Conservation (phyloP, 2,888 invertebrate species). For the Hypsopygia costalis region DNA sequence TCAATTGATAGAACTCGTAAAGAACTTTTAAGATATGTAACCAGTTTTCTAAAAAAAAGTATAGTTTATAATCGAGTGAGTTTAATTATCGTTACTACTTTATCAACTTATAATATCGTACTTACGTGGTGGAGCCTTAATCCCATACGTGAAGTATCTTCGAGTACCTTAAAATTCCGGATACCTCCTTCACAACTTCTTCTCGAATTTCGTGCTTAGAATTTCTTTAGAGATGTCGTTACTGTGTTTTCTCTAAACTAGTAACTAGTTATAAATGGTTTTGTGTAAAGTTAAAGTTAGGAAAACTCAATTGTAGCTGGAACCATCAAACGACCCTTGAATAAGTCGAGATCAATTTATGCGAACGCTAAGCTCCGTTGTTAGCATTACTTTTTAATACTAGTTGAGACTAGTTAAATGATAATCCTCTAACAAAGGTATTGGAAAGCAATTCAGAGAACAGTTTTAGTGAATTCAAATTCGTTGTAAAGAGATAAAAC, state of each 20-base stretch:
- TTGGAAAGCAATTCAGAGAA: not conserved
- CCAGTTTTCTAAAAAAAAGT: no score
- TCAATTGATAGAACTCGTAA: no score
- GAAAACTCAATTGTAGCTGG: conserved; percentile 9
- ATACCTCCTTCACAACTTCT: not conserved
- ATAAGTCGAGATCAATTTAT: conserved; percentile 4
- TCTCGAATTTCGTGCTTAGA: not conserved
- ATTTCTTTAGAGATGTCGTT: not conserved
- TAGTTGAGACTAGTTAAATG: not conserved
- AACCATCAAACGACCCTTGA: conserved; percentile 6
- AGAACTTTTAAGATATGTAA: no score
- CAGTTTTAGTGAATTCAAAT: no score
- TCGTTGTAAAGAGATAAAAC: no score
- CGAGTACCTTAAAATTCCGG: not conserved
- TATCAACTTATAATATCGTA: no score
- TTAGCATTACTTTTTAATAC: not conserved
- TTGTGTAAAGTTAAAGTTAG: conserved; percentile 10
- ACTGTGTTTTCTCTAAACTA: conserved; percentile 5
- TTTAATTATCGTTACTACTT: no score
- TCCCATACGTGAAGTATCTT: not conserved
- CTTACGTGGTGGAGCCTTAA: no score
- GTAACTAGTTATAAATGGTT: conserved; percentile 10
- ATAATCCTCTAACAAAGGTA: not conserved
- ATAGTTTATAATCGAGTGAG: no score
- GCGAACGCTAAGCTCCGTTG: not conserved